Percentiles rank a stretch among this genome's conserved stretches.
Evolutionary conservation across 1,140 invertebrate genomes (phyloP).

Genomic region (Tetragonula clypearis): DNA sequence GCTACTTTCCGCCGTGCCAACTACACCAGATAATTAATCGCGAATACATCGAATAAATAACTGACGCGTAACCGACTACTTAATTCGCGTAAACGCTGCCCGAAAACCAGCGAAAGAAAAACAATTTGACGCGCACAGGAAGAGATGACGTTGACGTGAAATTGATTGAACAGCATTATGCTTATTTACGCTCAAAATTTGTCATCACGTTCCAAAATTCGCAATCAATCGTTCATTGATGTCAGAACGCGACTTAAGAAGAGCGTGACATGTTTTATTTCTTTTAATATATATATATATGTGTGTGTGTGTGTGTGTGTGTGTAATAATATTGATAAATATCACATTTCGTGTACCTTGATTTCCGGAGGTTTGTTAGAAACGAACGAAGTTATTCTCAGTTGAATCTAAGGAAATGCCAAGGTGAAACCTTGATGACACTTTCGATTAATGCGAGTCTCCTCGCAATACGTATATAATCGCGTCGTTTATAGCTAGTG

Average conservation of each 20-base stretch:
- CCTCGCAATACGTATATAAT: constrained; percentile 9
- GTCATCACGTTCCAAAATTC: not conserved
- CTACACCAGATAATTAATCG: not conserved
- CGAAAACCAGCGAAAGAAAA: not conserved
- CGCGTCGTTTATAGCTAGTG: constrained; percentile 14
- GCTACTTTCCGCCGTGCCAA: constrained; percentile 10
- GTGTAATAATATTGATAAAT: not conserved
- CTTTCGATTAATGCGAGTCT: constrained; percentile 34
- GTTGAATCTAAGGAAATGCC: constrained; percentile 11
- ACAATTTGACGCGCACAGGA: too few species aligned
- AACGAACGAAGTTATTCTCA: not conserved
- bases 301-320: too few species aligned
- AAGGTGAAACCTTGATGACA: constrained; percentile 23
- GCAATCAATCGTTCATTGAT: too few species aligned
- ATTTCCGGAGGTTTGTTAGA: not conserved
- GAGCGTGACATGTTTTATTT: not conserved
- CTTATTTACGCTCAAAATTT: not conserved
- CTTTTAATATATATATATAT: not conserved
- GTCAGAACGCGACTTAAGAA: too few species aligned
- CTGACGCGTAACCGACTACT: not conserved
- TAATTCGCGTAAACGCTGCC: not conserved
- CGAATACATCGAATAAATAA: constrained; percentile 3
- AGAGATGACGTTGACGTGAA: not conserved
- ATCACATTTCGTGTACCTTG: not conserved
- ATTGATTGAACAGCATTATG: not conserved